These are phyloP conservation scores for Amitus sp. DNA, from an alignment of 2,888 invertebrate species.

Conservation along the genomic window DNA sequence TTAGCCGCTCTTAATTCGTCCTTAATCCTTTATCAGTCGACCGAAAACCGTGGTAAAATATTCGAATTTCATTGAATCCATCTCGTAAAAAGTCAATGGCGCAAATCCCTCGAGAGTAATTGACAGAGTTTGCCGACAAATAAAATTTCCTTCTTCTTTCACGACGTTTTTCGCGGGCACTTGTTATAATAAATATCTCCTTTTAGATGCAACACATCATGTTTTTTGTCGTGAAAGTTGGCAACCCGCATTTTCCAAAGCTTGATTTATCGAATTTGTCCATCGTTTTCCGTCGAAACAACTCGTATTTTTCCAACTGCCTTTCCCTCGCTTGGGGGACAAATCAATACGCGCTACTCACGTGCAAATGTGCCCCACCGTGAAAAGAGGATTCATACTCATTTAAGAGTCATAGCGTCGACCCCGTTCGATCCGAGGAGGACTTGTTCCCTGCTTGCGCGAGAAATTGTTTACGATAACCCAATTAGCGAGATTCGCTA, in stretches of 20 bases:
- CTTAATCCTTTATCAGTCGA: no score
- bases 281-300: slow-evolving; percentile 9
- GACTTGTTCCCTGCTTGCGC: slow-evolving; percentile 26
- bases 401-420: slow-evolving; percentile 14
- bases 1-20: slow-evolving; percentile 1
- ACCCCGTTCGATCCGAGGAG: slow-evolving; percentile 17
- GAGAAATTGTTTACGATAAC: slow-evolving; percentile 31
- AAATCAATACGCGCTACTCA: slow-evolving; percentile 21
- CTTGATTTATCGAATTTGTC: slow-evolving; percentile 18
- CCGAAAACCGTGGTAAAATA: no score
- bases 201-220: neutral
- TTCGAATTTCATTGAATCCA: no score
- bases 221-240: neutral
- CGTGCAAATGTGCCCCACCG: slow-evolving; percentile 11
- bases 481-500: slow-evolving; percentile 22
- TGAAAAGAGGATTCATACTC: slow-evolving; percentile 22
- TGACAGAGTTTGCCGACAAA: no score
- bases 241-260: neutral
- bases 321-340: slow-evolving; percentile 8
- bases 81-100: no score
- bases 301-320: slow-evolving; percentile 15
- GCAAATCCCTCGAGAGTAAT: no score
- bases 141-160: no score
- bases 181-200: neutral
- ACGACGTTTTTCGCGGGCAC: neutral